phyloP scores from a whole-genome alignment of 2,888 invertebrate species.

The Plagodis pulveraria region DNA sequence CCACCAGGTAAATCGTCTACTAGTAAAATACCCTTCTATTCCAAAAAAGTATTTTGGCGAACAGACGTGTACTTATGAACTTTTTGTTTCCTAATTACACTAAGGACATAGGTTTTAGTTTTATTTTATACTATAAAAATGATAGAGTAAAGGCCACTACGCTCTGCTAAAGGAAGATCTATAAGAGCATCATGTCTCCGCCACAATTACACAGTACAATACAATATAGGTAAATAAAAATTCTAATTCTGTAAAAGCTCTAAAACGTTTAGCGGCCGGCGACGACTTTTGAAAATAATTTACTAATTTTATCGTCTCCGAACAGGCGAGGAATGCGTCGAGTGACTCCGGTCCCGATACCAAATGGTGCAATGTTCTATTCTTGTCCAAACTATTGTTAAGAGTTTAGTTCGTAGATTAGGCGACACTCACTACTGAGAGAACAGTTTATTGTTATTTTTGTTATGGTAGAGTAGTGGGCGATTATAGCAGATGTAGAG shows the following conservation, averaged over 20 bases:
- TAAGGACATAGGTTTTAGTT: too few relatives aligned
- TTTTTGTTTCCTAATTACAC: too few relatives aligned
- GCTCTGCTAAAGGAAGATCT: neutral
- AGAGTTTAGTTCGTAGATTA: slow-evolving; percentile 25
- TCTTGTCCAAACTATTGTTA: slow-evolving; percentile 33
- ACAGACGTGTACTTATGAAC: too few relatives aligned
- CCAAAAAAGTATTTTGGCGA: too few relatives aligned
- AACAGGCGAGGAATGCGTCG: slow-evolving; percentile 25
- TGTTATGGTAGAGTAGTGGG: slow-evolving; percentile 1
- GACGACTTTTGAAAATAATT: slow-evolving; percentile 17
- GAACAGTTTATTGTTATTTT: neutral
- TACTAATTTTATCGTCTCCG: neutral
- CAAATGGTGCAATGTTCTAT: slow-evolving; percentile 28
- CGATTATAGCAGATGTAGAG: neutral
- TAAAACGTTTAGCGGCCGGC: slow-evolving; percentile 34
- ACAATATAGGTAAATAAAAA: slow-evolving; percentile 22
- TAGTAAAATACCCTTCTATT: too few relatives aligned
- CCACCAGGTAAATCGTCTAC: too few relatives aligned
- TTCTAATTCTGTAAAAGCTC: slow-evolving; percentile 31
- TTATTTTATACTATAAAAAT: too few relatives aligned
- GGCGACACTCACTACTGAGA: neutral
- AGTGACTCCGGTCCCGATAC: slow-evolving; percentile 14
- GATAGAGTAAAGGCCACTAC: neutral
- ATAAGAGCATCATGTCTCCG: neutral
- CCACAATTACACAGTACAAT: slow-evolving; percentile 7